Evolutionary conservation across 2,888 invertebrate species (phyloP).

Genomic region (Trissoscelio sp.): DNA sequence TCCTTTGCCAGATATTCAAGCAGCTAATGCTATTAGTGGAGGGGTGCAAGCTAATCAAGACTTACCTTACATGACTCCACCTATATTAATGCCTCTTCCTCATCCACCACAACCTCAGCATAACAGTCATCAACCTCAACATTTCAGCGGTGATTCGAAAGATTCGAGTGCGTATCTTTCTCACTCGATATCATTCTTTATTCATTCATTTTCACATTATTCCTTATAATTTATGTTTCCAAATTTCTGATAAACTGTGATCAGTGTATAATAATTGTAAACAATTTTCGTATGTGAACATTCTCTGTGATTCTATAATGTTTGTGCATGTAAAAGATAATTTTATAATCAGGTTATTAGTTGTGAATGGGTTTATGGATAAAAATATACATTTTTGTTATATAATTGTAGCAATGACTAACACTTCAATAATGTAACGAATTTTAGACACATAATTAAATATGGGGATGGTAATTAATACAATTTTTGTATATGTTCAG

Average conservation of each 20-base stretch:
- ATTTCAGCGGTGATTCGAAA: conserved; percentile 96
- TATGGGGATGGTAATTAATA: not conserved
- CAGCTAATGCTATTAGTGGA: conserved; percentile 94
- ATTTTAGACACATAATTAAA: not conserved
- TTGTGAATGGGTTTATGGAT: not conserved
- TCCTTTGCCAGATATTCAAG: conserved; percentile 93
- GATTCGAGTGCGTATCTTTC: conserved; percentile 80
- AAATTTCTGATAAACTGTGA: not conserved
- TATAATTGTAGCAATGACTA: not conserved
- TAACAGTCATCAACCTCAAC: conserved; percentile 84
- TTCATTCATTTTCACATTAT: not conserved
- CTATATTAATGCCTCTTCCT: conserved; percentile 84
- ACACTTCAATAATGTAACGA: not conserved
- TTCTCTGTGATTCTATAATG: not conserved
- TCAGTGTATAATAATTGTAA: not conserved
- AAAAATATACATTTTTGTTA: not conserved
- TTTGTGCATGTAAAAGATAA: conserved; percentile 17
- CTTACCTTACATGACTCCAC: conserved; percentile 95
- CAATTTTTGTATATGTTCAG: not conserved
- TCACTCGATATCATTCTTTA: conserved; percentile 18
- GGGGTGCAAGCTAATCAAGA: conserved; percentile 94
- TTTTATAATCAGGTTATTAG: not conserved
- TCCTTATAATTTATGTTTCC: not conserved
- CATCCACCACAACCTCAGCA: conserved; percentile 77
- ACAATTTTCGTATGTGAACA: not conserved